phyloP scores from a whole-genome alignment of 2,113 vertebrate species.

The Rhynchopsitta pachyrhyncha region DNA sequence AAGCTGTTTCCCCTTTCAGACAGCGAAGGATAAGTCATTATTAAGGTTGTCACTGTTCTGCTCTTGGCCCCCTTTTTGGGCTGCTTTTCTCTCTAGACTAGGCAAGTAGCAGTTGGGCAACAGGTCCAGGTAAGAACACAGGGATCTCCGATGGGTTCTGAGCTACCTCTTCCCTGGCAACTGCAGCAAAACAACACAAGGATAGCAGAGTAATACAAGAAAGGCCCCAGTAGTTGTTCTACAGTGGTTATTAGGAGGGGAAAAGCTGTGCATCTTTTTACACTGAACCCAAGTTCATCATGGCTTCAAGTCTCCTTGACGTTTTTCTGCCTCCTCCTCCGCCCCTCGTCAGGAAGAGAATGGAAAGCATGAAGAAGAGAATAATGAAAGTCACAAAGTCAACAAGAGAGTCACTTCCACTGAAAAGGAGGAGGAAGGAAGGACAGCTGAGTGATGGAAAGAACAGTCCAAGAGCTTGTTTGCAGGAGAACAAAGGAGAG shows the following conservation, averaged over 20 bases:
- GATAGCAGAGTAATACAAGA: background rate
- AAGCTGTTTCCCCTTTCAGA: background rate
- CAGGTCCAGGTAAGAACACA: background rate
- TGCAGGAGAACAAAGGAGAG: background rate
- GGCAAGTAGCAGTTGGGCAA: background rate
- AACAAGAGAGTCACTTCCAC: background rate
- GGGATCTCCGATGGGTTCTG: background rate
- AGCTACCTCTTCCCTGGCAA: background rate
- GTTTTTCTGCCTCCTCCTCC: background rate
- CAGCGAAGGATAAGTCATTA: background rate
- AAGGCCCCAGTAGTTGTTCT: background rate
- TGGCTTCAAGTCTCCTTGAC: background rate
- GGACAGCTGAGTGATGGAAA: background rate
- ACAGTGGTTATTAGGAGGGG: background rate
- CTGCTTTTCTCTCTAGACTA: background rate
- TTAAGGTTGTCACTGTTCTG: background rate
- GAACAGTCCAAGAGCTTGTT: background rate
- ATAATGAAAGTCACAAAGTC: background rate
- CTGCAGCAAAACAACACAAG: background rate
- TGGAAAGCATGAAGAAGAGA: background rate
- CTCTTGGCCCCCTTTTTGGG: background rate
- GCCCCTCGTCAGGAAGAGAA: background rate
- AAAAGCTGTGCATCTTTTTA: background rate
- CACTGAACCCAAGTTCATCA: background rate
- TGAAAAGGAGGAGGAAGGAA: background rate